Base-by-base conservation (phyloP, 2,888 invertebrate genomes). In the Tenthredo livida region DNA sequence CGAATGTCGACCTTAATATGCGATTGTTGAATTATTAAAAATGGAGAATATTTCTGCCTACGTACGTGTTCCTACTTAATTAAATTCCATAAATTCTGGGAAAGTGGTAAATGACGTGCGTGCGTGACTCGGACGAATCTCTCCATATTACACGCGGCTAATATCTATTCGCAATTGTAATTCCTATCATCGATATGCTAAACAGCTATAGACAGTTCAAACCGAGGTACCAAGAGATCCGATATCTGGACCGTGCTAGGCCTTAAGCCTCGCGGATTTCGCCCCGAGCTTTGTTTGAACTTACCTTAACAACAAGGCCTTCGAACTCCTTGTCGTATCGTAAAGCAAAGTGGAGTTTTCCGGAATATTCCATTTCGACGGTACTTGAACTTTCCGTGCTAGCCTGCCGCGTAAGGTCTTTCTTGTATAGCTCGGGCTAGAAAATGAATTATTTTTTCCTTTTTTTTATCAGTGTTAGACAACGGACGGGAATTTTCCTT, bases 251-350 rank as follows among this genome's bases (percentile, higher is more conserved):
- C 33, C 29, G 67, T 67, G 67, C 67, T 67, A 5, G 5, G 54
- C 9, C 33, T 80, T 80, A 15, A 58, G n/a, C n/a, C 58, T 17
- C 7, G 6, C 12, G 67, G 37, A n/a, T 58, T 40, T 61, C 1
- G 21, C 33, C 40, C 15, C 21, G n/a, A 21, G 37, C 21, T 58
- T 29, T 40, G 21, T 61, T 75, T 25, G 17, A 87, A 88, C 93
- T 93, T 91, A 97, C 97, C 95, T 96, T 97, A 1, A 97, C 97
- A 70, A 97, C 95, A 1, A 98, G 95, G 7, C 96, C 97, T 89
- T 97, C 97, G 33, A 97, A 96, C 89, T 97, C 97, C 88, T 96
- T 96, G 90, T 97, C 97, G 92, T 97, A 98, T 84, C 96, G 95
- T 15, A 98, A 94, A 2, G 97, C 96, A 91, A 98, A 98, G 90